Base-by-base conservation (phyloP, 2,888 invertebrate species). In the Melanophora roralis region DNA sequence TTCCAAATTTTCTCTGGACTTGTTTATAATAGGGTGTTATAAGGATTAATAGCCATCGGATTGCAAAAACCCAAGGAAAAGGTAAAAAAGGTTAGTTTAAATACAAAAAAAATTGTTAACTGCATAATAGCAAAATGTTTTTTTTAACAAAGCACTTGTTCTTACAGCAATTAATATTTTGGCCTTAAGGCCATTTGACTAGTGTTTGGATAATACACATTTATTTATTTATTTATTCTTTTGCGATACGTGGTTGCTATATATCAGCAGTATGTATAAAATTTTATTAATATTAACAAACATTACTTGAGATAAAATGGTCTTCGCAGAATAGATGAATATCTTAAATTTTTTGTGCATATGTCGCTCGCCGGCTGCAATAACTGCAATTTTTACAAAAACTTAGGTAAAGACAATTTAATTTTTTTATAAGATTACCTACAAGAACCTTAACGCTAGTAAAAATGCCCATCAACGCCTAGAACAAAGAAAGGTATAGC, bases 1-100 rank as follows among this genome's bases (percentile, higher is more conserved):
- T 47, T 53, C 55, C 38, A 69, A 53, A 32, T 36, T 55, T 36
- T 76, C 57, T 64, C 38, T 62, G 55, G 45, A 55, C 55, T 43
- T 34, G 6, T 27, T 12, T 14, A 57, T 12, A 34, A 69, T 27
- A 5, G 62, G 57, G 40, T 69, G 27, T 34, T 36, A 53, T 43
- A 69, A 64, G 40, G 49, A 67, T 51, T 43, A 72, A 43, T 19
- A 34, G 64, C 19, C 23, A 47, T 21, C 21, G 14, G n/a, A n/a
- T n/a, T n/a, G 14, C 59, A 67, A 9, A 36, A 59, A 49, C 45
- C 51, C 14, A 27, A 34, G 34, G 6, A 60, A 65, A 73, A 73
- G 9, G 40, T 43, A 62, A n/a, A n/a, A n/a, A 62, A 47, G 59
- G 59, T 74, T 23, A 51, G 67, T 67, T n/a, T 23, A 0, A 59